Evolutionary conservation across 2,888 invertebrate species (phyloP).

Genomic region (Eupithecia inturbata): DNA sequence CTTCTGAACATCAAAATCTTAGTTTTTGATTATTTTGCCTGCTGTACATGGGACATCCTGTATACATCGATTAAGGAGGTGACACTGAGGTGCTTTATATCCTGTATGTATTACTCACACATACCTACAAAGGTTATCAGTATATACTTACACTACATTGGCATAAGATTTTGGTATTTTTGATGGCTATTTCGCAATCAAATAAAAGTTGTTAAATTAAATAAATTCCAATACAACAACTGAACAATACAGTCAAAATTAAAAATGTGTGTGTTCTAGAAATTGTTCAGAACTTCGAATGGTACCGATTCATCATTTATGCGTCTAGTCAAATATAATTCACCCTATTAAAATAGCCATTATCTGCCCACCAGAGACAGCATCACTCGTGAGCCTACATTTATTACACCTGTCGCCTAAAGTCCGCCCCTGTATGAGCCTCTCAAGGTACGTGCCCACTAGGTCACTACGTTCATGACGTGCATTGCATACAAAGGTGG

Average conservation of each 20-base stretch:
- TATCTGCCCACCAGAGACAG: slow-evolving; percentile 28
- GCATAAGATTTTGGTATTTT: neutral
- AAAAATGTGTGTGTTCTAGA: neutral
- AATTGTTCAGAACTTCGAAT: neutral
- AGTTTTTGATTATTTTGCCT: neutral
- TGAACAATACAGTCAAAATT: neutral
- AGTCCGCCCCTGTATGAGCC: slow-evolving; percentile 38
- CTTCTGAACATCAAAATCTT: neutral
- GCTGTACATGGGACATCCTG: neutral
- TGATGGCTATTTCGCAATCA: neutral
- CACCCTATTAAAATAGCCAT: slow-evolving; percentile 23
- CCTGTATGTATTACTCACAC: neutral
- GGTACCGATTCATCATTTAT: neutral
- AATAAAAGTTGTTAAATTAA: neutral
- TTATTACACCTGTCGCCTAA: slow-evolving; percentile 40
- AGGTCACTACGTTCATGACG: slow-evolving; percentile 1
- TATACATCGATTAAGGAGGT: neutral
- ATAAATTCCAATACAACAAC: neutral
- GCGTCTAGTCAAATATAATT: neutral
- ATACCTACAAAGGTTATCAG: neutral
- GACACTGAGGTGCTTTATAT: neutral
- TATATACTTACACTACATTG: neutral
- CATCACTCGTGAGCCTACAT: slow-evolving; percentile 39
- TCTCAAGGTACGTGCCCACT: slow-evolving; percentile 19
- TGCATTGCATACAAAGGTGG: neutral